Conservation (phyloP, 35 echinoderm and acorn worm genomes). For the Anneissia japonica region DNA sequence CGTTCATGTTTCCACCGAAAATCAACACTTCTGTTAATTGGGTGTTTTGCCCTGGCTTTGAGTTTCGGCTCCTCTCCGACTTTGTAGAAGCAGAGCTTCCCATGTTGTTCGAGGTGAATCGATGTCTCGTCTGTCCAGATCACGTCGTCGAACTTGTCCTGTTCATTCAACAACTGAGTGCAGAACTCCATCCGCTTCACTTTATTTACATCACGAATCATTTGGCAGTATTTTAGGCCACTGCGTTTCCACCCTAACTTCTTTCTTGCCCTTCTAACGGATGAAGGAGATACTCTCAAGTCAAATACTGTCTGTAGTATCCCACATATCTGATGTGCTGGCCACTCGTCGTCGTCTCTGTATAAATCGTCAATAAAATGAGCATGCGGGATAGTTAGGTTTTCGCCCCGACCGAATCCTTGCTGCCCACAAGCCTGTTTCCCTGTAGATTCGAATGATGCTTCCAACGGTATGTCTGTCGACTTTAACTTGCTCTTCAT, state of each 20-base stretch:
- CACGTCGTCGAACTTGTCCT: not conserved
- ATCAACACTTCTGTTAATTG: conserved; percentile 26
- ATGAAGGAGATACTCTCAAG: not conserved
- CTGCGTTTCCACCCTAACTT: conserved; percentile 12
- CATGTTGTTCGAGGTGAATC: not conserved
- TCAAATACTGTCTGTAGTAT: not conserved
- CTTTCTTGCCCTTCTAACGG: not conserved
- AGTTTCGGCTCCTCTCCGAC: not conserved
- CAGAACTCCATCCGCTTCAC: not conserved
- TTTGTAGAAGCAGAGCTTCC: not conserved
- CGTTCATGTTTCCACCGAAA: conserved; percentile 37
- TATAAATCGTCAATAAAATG: too few relatives aligned
- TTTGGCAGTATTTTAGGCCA: conserved; percentile 11
- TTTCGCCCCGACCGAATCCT: not conserved
- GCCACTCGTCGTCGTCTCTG: not conserved
- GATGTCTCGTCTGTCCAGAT: not conserved
- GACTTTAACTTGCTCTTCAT: too few relatives aligned
- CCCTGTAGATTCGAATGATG: too few relatives aligned
- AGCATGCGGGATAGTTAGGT: not conserved
- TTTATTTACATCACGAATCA: conserved; percentile 19
- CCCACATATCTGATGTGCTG: not conserved
- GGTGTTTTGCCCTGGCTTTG: not conserved
- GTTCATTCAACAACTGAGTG: not conserved
- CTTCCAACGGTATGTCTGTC: too few relatives aligned
- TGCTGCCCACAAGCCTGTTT: too few relatives aligned